Evolutionary conservation across 64 coral and sea anemone species (phyloP), one percentile per base, ranked within the genome.

Genomic region (Anthopleura sola): DNA sequence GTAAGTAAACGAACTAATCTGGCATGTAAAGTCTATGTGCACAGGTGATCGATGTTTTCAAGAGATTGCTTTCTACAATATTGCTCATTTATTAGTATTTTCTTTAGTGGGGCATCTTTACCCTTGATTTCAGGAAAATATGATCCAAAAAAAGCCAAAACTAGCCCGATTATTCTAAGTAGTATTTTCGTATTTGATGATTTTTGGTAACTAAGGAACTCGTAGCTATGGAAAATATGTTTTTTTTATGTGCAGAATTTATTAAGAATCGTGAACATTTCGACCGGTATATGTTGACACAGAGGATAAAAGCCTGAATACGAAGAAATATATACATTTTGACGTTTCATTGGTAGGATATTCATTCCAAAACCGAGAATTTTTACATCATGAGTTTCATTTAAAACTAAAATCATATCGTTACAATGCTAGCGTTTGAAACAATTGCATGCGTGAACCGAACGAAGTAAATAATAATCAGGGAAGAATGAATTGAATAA

Each of bases 1-100:
- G n/a, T 15, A 14, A 71, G 66, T 34, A 33, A 71, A 71, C 31
- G 34, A 34, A 71, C 31, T 71, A 9, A 71, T 23, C n/a, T 31
- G 31, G 3, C 50, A 44, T 17, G 14, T 31, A 71, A 71, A 71
- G n/a, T 33, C 31, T 71, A 71, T 32, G 66, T 32, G 28, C 28
- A 71, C 66, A 71, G 66, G 66, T 71, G 29, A 71, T 32, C 50
- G 11, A 14, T 32, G 11, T 31, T 26, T 34, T 34, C 66, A 34
- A 71, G 66, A 71, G 66, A 31, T 71, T 28, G 5, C 28, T 34
- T 71, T 71, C 28, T 71, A 15, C n/a, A 32, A 71, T 71, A 71
- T 71, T 14, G 24, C 66, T 71, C 66, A 32, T 71, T 71, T 71
- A 71, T 71, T 71, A 32, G n/a, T 71, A 32, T 71, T 71, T 71